phyloP scores from a whole-genome alignment of 1,140 invertebrate species.

The Drosophila sucinea region DNA sequence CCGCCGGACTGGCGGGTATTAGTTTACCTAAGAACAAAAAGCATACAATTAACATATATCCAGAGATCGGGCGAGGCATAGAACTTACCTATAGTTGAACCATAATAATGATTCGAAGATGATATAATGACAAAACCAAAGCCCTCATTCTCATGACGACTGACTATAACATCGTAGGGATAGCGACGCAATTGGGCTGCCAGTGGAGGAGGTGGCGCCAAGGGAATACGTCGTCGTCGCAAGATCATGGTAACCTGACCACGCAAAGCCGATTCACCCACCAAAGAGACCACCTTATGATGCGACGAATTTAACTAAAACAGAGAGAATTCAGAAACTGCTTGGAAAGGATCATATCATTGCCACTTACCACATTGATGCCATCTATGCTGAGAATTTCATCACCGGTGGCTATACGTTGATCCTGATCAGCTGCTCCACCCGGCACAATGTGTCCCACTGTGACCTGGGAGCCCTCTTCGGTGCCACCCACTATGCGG shows the following conservation, averaged over 20 bases:
- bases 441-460: conserved; percentile 97
- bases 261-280: conserved; percentile 90
- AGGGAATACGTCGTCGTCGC: conserved; percentile 84
- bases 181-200: conserved; percentile 82
- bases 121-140: conserved; percentile 99
- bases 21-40: conserved; percentile 88
- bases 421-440: conserved; percentile 94
- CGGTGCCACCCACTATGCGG: conserved; percentile 98
- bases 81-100: conserved; percentile 93
- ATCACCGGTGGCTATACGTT: conserved; percentile 92
- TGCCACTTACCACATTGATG: conserved; percentile 86
- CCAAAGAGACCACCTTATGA: conserved; percentile 94
- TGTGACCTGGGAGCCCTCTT: conserved; percentile 97
- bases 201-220: conserved; percentile 53
- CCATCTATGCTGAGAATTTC: conserved; percentile 94
- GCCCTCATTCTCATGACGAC: conserved; percentile 95
- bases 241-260: conserved; percentile 90
- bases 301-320: conserved; percentile 90
- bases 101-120: conserved; percentile 90
- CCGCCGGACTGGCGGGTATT: conserved; percentile 97
- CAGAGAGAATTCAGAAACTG: background rate
- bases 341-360: background rate
- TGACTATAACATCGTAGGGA: conserved; percentile 94
- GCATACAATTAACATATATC: background rate
- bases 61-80: too few relatives aligned